Conservation (phyloP, 1,140 invertebrate genomes). For the Drosophila nasuta region DNA sequence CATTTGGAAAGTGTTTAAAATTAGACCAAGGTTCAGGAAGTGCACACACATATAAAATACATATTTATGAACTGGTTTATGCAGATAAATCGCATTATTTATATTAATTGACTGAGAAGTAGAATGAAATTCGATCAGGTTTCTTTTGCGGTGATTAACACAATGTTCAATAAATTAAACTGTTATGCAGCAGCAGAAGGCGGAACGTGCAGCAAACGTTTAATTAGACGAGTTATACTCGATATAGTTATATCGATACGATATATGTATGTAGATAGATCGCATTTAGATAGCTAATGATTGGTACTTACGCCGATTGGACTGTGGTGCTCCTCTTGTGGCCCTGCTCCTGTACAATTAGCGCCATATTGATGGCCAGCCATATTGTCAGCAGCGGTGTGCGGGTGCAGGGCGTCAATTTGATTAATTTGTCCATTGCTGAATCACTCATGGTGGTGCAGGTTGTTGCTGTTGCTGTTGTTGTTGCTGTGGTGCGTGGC, state of each 20-base stretch:
- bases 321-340: constrained; percentile 74
- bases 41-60: neutral
- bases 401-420: constrained; percentile 69
- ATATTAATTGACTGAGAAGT: neutral
- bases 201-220: neutral
- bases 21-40: constrained; percentile 21
- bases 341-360: constrained; percentile 79
- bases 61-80: neutral
- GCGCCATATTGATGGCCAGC: constrained; percentile 82
- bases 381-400: constrained; percentile 81
- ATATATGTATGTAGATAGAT: neutral
- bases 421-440: constrained; percentile 74
- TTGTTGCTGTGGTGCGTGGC: constrained; percentile 24
- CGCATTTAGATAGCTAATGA: neutral
- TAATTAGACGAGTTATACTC: neutral
- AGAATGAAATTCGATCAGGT: neutral
- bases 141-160: neutral
- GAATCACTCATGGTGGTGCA: constrained; percentile 81
- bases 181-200: constrained; percentile 2
- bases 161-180: neutral
- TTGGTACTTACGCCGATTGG: constrained; percentile 80
- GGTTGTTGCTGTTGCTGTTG: constrained; percentile 20
- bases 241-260: neutral
- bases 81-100: neutral
- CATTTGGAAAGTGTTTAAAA: neutral